Conservation (phyloP, 2,113 vertebrate genomes). For the Haliaeetus leucogaster region DNA sequence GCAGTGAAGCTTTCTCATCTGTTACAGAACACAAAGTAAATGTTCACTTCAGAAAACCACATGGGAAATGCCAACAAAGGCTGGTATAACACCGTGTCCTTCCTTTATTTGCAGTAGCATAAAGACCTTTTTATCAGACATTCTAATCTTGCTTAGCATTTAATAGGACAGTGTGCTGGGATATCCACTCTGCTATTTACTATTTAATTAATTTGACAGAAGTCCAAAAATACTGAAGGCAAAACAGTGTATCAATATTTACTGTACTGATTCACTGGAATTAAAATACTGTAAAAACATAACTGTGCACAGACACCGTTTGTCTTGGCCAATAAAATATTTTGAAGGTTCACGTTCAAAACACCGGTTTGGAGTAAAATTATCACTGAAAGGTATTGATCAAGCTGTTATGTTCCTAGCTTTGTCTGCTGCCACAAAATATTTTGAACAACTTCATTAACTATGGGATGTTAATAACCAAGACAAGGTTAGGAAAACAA, state of each 20-base stretch:
- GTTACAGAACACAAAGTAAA: constrained; percentile 18
- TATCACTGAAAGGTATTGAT: constrained; percentile 35
- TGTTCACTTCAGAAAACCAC: constrained; percentile 22
- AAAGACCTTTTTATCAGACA: constrained; percentile 39
- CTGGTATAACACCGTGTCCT: not conserved
- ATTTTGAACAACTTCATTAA: not conserved
- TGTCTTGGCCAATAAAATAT: constrained; percentile 46
- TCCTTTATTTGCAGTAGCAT: constrained; percentile 31
- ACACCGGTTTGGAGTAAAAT: constrained; percentile 19
- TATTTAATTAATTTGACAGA: constrained; percentile 63
- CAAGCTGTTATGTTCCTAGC: not conserved
- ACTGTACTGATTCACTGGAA: constrained; percentile 66
- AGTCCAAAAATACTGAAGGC: constrained; percentile 62
- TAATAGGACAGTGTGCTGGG: constrained; percentile 53
- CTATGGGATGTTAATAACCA: not conserved
- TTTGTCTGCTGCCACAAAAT: not conserved
- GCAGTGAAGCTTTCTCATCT: not conserved
- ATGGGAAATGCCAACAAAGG: constrained; percentile 41
- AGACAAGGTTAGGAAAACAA: constrained; percentile 25
- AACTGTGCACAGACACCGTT: constrained; percentile 50
- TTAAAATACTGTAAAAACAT: constrained; percentile 70
- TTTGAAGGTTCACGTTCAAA: constrained; percentile 41
- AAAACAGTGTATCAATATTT: constrained; percentile 71
- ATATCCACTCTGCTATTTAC: constrained; percentile 61
- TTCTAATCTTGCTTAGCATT: constrained; percentile 45